Base-by-base conservation (phyloP, 37 sponge, comb jelly and placozoan genomes). In the Beroe ovata region DNA sequence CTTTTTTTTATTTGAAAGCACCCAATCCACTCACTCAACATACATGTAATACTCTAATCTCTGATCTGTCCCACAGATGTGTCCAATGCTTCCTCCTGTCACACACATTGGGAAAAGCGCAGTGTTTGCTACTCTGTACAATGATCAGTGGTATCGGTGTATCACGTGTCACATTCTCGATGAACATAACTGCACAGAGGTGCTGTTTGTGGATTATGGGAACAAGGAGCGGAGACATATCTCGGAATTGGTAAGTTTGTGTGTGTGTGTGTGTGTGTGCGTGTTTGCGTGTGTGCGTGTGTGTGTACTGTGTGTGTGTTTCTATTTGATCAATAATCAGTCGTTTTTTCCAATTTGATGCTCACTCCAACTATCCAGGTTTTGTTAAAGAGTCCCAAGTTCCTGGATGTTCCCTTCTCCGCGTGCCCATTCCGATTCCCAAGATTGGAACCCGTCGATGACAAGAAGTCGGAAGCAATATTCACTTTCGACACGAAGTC, bases 381-480 rank as follows among this genome's bases (percentile, higher is more conserved):
- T 1, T 6, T 19, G 39, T 35, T 42, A 20, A 77, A 77, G 28
- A 39, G 54, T n/a, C 42, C 42, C 28, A 42, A 77, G 47, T n/a
- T 77, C 8, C 28, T 77, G 11, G 54, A 77, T 8, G 28, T 77
- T 4, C 54, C 54, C 23, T 77, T 77, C 54, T 42, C 41, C 42
- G 84, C 84, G 84, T 77, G 18, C n/a, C 84, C 84, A 18, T 77
- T 77, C 84, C 39, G 28, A 42, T 77, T 77, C 54, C 84, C 84
- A 2, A 25, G 25, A 23, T 4, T 77, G 54, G 84, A 39, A 41
- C 28, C 54, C 20, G 11, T 77, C 26, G 29, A 22, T 19, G 84
- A 77, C 0, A 39, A 77, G 3, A 21, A 36, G 4, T 21, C 4
- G 41, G 84, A 77, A 11, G 84, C 84, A 8, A n/a, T 77, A 23